A percentile compares a stretch with the other conserved stretches of the same genome.
Evolutionary conservation across 2,113 vertebrate genomes (phyloP).

Genomic region (Macroglossus sobrinus): DNA sequence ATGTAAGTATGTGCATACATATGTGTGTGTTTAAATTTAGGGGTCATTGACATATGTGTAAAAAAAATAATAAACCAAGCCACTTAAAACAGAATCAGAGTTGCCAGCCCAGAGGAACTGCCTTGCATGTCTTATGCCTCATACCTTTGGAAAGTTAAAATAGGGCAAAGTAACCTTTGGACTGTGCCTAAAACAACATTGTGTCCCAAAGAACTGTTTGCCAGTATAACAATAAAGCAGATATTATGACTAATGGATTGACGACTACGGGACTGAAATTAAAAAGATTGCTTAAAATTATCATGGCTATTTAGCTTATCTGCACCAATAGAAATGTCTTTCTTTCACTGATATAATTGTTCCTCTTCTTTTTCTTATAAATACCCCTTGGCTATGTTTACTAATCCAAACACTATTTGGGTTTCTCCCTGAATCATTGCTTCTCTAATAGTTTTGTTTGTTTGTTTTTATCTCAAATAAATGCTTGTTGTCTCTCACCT

Average conservation of each 20-base stretch:
- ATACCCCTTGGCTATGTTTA: background rate
- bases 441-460: background rate
- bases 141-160: background rate
- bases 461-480: background rate
- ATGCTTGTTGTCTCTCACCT: background rate
- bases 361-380: background rate
- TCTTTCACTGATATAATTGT: background rate
- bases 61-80: background rate
- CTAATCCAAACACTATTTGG: background rate
- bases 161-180: background rate
- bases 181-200: background rate
- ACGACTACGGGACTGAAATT: background rate
- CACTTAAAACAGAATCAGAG: background rate
- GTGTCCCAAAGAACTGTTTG: background rate
- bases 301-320: background rate
- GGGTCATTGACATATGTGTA: background rate
- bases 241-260: background rate
- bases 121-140: background rate
- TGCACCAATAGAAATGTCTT: background rate
- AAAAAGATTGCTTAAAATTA: background rate
- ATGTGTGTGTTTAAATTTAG: background rate
- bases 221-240: background rate
- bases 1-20: background rate
- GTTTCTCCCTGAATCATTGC: background rate
- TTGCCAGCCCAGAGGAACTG: background rate